Evolutionary conservation across 2,797 vertebrate species (phyloP).

Genomic region (Etheostoma nigrum): DNA sequence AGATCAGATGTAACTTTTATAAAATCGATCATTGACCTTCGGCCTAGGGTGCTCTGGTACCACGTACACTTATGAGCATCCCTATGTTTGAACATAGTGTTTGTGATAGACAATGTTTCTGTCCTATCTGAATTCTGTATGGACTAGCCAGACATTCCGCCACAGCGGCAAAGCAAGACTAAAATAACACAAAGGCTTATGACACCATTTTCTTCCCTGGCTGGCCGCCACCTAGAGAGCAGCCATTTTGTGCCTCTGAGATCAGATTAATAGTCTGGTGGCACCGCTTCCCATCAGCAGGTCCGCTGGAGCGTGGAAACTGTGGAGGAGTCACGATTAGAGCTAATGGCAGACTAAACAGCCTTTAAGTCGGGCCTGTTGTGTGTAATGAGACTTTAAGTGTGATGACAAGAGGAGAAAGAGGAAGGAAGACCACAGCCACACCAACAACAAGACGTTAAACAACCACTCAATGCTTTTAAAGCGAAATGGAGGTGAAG

Average conservation of each 20-base stretch:
- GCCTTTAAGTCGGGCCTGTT: slow-evolving; percentile 73
- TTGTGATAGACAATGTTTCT: too few relatives aligned
- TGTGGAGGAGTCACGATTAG: slow-evolving; percentile 73
- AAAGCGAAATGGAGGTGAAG: background rate
- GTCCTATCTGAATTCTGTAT: too few relatives aligned
- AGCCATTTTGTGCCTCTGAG: slow-evolving; percentile 74
- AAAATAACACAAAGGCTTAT: slow-evolving; percentile 14
- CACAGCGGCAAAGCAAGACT: too few relatives aligned
- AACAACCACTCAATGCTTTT: slow-evolving; percentile 36
- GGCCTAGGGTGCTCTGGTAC: too few relatives aligned
- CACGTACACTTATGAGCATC: too few relatives aligned
- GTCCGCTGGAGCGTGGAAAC: slow-evolving; percentile 68
- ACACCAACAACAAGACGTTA: slow-evolving; percentile 25
- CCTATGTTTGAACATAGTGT: too few relatives aligned
- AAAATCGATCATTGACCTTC: too few relatives aligned
- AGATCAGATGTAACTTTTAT: too few relatives aligned
- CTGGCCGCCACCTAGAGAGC: slow-evolving; percentile 27
- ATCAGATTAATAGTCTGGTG: slow-evolving; percentile 73
- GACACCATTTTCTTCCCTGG: slow-evolving; percentile 45
- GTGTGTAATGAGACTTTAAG: slow-evolving; percentile 76
- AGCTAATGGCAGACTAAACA: slow-evolving; percentile 77
- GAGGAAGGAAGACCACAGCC: slow-evolving; percentile 43
- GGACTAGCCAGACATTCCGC: too few relatives aligned
- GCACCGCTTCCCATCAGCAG: slow-evolving; percentile 64
- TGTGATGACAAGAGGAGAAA: slow-evolving; percentile 65